Evolutionary conservation across 2,888 invertebrate species (phyloP).

Genomic region (Philonicus albiceps): DNA sequence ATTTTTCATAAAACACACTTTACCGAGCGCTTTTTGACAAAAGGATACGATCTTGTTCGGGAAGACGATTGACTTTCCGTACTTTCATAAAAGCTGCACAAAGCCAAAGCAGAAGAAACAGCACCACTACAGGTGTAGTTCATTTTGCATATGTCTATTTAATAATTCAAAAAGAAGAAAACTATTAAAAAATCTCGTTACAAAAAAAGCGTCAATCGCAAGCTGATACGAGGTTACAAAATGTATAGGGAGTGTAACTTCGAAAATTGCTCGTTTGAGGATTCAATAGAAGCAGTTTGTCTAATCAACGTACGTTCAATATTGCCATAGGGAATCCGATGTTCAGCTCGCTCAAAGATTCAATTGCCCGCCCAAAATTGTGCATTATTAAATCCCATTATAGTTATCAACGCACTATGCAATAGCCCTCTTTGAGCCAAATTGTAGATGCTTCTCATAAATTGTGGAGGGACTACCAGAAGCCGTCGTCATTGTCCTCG

Average conservation of each 20-base stretch:
- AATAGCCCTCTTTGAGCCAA: not conserved
- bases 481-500: not conserved
- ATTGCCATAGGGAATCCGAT: not conserved
- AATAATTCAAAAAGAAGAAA: conserved; percentile 5
- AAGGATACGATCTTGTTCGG: not conserved
- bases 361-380: not conserved
- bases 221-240: not conserved
- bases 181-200: conserved; percentile 3
- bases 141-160: not conserved
- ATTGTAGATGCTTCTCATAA: not conserved
- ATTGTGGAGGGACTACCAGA: not conserved
- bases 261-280: not conserved
- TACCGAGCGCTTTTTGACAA: not conserved
- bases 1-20: not conserved
- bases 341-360: not conserved
- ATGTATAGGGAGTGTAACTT: not conserved
- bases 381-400: not conserved
- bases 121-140: not conserved
- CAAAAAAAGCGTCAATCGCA: not conserved
- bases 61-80: not conserved
- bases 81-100: not conserved
- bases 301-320: not conserved
- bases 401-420: not conserved
- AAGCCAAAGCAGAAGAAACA: not conserved
- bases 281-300: not conserved